Conservation (phyloP, 2,888 invertebrate genomes). For the Ormyrus rosae region DNA sequence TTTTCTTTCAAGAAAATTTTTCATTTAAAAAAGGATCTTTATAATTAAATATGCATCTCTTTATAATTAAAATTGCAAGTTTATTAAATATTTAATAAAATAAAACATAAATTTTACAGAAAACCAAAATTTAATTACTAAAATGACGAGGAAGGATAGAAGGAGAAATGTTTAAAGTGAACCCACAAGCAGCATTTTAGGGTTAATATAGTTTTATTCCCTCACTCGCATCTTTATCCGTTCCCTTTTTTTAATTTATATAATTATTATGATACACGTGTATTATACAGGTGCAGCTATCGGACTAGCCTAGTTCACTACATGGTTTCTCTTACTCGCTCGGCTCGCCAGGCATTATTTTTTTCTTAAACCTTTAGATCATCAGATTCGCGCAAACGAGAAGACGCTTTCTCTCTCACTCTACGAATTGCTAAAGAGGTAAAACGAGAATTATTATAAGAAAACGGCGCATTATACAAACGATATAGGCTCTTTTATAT, state of each 20-base stretch:
- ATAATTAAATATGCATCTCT: conserved; percentile 5
- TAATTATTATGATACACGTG: conserved; percentile 57
- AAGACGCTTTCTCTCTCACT: conserved; percentile 11
- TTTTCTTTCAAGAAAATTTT: conserved; percentile 7
- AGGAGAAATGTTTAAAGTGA: too few relatives aligned
- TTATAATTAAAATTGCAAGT: conserved; percentile 23
- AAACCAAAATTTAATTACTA: too few relatives aligned
- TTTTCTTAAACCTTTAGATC: background rate
- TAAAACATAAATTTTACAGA: too few relatives aligned
- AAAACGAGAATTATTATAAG: conserved; percentile 44
- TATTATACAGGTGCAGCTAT: conserved; percentile 60
- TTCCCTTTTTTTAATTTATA: conserved; percentile 34
- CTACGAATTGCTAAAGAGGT: conserved; percentile 40
- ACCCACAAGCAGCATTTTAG: too few relatives aligned
- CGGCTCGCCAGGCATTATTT: conserved; percentile 27
- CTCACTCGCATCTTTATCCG: too few relatives aligned
- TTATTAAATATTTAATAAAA: too few relatives aligned
- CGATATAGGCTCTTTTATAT: conserved; percentile 31
- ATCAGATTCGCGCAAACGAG: background rate
- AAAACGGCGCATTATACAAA: conserved; percentile 39
- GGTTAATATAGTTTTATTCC: too few relatives aligned
- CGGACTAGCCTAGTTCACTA: conserved; percentile 61
- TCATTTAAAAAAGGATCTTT: background rate
- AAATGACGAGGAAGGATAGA: too few relatives aligned
- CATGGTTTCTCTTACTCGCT: conserved; percentile 52